Conservation (phyloP, 1,140 invertebrate genomes). For the Spodoptera frugiperda region DNA sequence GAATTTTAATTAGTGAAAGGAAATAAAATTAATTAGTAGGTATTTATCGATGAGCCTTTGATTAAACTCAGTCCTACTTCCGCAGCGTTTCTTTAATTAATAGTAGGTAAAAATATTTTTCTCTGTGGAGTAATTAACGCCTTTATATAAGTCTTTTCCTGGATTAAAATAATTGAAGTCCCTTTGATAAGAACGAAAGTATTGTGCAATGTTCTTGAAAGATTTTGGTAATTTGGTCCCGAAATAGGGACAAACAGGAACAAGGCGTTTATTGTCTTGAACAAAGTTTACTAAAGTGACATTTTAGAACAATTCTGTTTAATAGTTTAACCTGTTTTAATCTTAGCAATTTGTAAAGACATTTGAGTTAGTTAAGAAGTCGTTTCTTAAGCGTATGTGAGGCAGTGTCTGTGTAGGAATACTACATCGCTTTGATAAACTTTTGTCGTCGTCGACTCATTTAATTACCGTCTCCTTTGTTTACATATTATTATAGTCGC, state of each 20-base stretch:
- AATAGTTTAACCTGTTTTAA: conserved; percentile 37
- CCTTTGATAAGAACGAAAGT: conserved; percentile 24
- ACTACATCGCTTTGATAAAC: neutral
- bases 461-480: neutral
- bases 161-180: conserved; percentile 50
- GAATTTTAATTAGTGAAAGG: conserved; percentile 54
- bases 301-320: conserved; percentile 20
- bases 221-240: neutral
- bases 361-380: conserved; percentile 26
- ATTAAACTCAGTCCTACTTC: conserved; percentile 60
- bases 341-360: conserved; percentile 26
- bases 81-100: conserved; percentile 63
- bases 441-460: neutral
- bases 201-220: conserved; percentile 1
- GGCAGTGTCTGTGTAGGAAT: neutral
- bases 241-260: conserved; percentile 1
- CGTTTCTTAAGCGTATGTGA: conserved; percentile 1
- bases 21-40: conserved; percentile 62
- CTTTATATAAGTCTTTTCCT: conserved; percentile 52
- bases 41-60: conserved; percentile 64
- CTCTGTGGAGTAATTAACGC: conserved; percentile 58
- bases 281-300: conserved; percentile 13
- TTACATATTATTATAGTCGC: too few relatives aligned
- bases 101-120: conserved; percentile 56
- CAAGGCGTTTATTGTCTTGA: conserved; percentile 21